These are phyloP conservation scores for Lipotes vexillifer DNA, from an alignment of 2,113 vertebrate species.

Conservation along the genomic window DNA sequence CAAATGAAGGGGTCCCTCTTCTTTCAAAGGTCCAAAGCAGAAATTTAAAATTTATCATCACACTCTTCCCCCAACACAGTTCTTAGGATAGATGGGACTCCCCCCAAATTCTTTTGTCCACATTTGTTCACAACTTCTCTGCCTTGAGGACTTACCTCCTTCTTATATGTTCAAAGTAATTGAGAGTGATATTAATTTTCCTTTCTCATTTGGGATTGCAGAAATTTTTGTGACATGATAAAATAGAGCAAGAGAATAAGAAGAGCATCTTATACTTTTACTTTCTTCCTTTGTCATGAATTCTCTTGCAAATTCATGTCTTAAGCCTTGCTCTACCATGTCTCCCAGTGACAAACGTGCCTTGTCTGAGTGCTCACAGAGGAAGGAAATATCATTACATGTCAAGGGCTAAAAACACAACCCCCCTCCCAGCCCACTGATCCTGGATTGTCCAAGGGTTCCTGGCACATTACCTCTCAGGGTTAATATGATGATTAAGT, in stretches of 20 bases:
- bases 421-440: neutral
- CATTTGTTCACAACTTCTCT: neutral
- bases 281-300: neutral
- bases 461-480: neutral
- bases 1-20: neutral
- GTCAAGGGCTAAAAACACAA: neutral
- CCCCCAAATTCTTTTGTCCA: neutral
- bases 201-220: neutral
- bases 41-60: neutral
- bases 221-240: neutral
- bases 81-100: neutral
- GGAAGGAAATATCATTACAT: neutral
- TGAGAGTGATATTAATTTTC: neutral
- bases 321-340: neutral
- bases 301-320: neutral
- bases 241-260: neutral
- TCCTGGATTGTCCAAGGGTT: neutral
- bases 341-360: neutral
- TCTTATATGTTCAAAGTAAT: neutral
- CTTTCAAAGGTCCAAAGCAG: neutral
- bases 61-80: neutral
- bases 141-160: neutral
- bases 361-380: neutral
- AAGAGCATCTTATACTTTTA: neutral
- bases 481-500: neutral